These are phyloP conservation scores for Chelon labrosus DNA, from an alignment of 2,797 vertebrate species.

Conservation along the genomic window DNA sequence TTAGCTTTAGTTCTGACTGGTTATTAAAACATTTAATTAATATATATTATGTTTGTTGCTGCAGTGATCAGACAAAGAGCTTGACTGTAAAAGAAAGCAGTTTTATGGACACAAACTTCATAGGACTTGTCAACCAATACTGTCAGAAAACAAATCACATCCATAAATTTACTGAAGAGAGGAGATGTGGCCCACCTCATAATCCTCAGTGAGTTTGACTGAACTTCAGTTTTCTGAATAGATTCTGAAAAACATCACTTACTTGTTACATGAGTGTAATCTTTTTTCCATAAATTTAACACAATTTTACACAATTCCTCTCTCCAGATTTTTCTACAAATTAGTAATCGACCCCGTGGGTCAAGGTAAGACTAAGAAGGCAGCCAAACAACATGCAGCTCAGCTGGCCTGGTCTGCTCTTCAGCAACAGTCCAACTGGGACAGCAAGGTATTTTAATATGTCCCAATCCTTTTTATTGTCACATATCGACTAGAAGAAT, in stretches of 20 bases:
- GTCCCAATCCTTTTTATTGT: neutral
- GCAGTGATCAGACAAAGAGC: constrained; percentile 36
- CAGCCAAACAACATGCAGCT: constrained; percentile 81
- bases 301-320: neutral
- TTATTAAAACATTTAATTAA: neutral
- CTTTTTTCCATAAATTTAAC: neutral
- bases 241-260: too few species aligned
- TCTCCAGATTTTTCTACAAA: constrained; percentile 77
- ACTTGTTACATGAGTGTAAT: neutral
- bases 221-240: neutral
- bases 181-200: constrained; percentile 70
- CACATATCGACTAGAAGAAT: too few species aligned
- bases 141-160: constrained; percentile 67
- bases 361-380: constrained; percentile 71
- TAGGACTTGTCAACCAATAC: constrained; percentile 65
- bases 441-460: constrained; percentile 60
- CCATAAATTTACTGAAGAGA: constrained; percentile 30
- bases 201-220: constrained; percentile 70
- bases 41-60: neutral
- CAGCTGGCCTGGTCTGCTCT: constrained; percentile 65
- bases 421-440: constrained; percentile 35
- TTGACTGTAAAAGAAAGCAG: constrained; percentile 16
- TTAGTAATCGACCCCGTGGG: constrained; percentile 66
- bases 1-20: neutral
- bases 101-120: constrained; percentile 60